phyloP scores from a whole-genome alignment of 2,888 invertebrate genomes.

The Seladonia tumulorum region DNA sequence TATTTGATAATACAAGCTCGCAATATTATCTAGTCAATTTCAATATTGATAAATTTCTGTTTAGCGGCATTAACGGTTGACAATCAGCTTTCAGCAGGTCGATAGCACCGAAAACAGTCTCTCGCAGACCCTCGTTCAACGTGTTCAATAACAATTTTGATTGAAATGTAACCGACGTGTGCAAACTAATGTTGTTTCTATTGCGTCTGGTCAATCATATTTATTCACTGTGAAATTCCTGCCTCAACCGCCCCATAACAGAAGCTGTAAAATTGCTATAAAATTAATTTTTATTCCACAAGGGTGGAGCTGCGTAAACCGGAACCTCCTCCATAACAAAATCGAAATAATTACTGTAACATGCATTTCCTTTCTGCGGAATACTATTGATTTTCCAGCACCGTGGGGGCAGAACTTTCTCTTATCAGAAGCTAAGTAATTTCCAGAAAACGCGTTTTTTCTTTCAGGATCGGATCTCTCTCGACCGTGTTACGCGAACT shows the following conservation, averaged over 20 bases:
- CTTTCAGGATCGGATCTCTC: neutral
- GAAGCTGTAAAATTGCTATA: neutral
- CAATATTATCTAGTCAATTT: neutral
- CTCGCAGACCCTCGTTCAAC: too few species aligned
- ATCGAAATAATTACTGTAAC: too few species aligned
- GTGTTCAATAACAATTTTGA: neutral
- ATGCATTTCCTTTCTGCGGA: too few species aligned
- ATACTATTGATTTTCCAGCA: too few species aligned
- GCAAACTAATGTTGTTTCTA: neutral
- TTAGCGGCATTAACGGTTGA: too few species aligned
- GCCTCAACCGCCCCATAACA: neutral
- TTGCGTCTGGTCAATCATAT: neutral
- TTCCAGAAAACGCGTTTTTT: neutral
- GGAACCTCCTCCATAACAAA: too few species aligned
- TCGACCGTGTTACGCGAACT: neutral
- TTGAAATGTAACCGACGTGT: neutral
- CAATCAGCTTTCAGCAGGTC: neutral
- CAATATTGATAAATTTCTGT: neutral
- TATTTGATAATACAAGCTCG: neutral
- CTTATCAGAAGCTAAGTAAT: neutral
- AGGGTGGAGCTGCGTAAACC: neutral
- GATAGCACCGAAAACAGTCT: too few species aligned
- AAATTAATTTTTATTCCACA: neutral
- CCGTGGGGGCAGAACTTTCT: too few species aligned
- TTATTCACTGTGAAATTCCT: neutral